A percentile compares a stretch with the other conserved stretches of the same genome.
Evolutionary conservation across 1,140 invertebrate species (phyloP).

Genomic region (Euglossa dilemma): DNA sequence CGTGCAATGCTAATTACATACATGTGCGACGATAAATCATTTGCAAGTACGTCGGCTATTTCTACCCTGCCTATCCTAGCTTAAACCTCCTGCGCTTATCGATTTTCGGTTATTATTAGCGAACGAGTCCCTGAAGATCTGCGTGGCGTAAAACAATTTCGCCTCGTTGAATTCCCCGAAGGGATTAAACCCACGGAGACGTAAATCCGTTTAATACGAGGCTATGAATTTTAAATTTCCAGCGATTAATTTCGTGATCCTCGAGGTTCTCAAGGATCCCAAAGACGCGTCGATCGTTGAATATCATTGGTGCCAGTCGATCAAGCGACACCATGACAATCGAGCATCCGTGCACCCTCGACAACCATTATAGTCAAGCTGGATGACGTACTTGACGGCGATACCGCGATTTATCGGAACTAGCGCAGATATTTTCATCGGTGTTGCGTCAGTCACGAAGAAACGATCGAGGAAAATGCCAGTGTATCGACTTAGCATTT

Average conservation of each 20-base stretch:
- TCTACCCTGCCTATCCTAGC: not conserved
- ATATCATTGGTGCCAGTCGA: too few relatives aligned
- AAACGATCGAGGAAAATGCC: conserved; percentile 4
- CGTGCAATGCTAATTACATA: not conserved
- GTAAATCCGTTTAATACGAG: not conserved
- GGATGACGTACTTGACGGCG: not conserved
- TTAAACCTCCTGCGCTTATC: not conserved
- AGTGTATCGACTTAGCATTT: conserved; percentile 29
- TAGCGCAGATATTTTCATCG: conserved; percentile 50
- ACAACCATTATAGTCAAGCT: not conserved
- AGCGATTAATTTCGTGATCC: too few relatives aligned
- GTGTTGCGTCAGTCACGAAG: conserved; percentile 40
- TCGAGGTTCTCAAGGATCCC: too few relatives aligned
- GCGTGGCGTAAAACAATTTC: not conserved
- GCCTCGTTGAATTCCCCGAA: not conserved
- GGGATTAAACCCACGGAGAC: not conserved
- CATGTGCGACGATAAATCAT: not conserved
- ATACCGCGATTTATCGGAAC: conserved; percentile 34
- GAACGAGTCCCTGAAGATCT: not conserved
- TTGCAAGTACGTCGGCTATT: not conserved
- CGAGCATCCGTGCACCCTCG: not conserved
- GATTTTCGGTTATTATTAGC: not conserved
- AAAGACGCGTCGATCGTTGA: too few relatives aligned
- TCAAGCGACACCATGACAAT: too few relatives aligned
- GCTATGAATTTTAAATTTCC: too few relatives aligned